Conservation (phyloP, 2,888 invertebrate species). For the Pheosia tremula region DNA sequence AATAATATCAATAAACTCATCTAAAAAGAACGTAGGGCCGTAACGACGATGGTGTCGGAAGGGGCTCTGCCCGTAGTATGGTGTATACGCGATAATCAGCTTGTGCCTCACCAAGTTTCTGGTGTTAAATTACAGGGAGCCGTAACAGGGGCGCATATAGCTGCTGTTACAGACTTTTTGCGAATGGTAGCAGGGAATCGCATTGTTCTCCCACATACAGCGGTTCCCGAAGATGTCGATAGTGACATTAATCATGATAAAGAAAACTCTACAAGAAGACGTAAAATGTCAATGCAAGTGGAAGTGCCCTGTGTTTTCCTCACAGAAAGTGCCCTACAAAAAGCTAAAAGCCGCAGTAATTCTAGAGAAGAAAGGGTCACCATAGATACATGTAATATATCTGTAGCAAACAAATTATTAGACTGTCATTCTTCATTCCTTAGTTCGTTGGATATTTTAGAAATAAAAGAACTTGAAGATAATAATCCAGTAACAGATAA, state of each 20-base stretch:
- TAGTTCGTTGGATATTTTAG: conserved; percentile 63
- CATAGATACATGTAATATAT: conserved; percentile 64
- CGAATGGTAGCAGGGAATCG: conserved; percentile 86
- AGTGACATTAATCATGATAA: conserved; percentile 76
- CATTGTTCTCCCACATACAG: conserved; percentile 82
- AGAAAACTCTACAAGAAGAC: conserved; percentile 69
- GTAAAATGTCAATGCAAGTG: conserved; percentile 82
- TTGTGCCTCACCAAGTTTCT: conserved; percentile 87
- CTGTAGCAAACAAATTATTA: conserved; percentile 62
- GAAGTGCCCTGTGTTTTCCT: conserved; percentile 83
- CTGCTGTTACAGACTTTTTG: conserved; percentile 87
- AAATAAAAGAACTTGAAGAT: conserved; percentile 54
- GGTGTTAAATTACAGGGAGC: conserved; percentile 87
- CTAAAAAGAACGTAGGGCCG: conserved; percentile 42
- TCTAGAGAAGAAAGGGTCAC: conserved; percentile 77
- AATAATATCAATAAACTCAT: conserved; percentile 29
- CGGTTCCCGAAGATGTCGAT: conserved; percentile 70
- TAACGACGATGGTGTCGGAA: conserved; percentile 85
- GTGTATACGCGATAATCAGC: conserved; percentile 88
- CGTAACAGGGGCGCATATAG: conserved; percentile 87
- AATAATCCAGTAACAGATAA: conserved; percentile 45
- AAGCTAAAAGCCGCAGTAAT: conserved; percentile 75
- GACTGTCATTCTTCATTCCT: conserved; percentile 63
- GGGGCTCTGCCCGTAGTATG: conserved; percentile 86
- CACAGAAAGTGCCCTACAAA: conserved; percentile 77